phyloP scores from a whole-genome alignment of 2,888 invertebrate genomes.

The Laothoe populi region DNA sequence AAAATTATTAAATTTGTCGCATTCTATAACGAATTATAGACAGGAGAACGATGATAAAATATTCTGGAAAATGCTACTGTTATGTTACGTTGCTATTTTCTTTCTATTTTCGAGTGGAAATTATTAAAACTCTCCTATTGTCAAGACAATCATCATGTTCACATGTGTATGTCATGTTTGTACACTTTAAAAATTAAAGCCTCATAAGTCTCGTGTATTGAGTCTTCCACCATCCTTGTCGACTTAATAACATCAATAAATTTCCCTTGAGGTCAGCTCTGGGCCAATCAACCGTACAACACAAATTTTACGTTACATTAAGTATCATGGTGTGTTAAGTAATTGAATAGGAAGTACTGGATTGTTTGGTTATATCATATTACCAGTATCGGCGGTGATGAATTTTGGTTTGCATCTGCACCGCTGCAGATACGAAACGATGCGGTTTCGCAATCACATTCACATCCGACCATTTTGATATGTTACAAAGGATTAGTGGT shows the following conservation, averaged over 20 bases:
- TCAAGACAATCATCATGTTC: neutral
- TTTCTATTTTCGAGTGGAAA: neutral
- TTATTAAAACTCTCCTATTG: no score
- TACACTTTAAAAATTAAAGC: neutral
- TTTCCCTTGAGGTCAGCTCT: constrained; percentile 12
- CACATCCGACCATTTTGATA: neutral
- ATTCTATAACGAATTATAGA: no score
- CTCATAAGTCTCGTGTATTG: neutral
- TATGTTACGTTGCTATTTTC: no score
- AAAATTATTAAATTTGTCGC: no score
- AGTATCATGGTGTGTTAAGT: constrained; percentile 12
- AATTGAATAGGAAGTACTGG: neutral
- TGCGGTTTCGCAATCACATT: constrained; percentile 19
- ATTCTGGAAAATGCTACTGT: no score
- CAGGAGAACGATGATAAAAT: no score
- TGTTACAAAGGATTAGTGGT: constrained; percentile 1
- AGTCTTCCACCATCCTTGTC: constrained; percentile 10
- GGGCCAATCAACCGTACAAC: constrained; percentile 6
- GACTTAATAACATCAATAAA: constrained; percentile 16
- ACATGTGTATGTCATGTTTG: neutral
- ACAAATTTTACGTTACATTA: constrained; percentile 16
- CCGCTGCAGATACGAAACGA: constrained; percentile 15
- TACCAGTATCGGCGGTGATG: neutral
- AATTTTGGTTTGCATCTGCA: constrained; percentile 9
- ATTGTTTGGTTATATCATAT: neutral